Base-by-base conservation (phyloP, 2,888 invertebrate species). In the Bellardia pandia region DNA sequence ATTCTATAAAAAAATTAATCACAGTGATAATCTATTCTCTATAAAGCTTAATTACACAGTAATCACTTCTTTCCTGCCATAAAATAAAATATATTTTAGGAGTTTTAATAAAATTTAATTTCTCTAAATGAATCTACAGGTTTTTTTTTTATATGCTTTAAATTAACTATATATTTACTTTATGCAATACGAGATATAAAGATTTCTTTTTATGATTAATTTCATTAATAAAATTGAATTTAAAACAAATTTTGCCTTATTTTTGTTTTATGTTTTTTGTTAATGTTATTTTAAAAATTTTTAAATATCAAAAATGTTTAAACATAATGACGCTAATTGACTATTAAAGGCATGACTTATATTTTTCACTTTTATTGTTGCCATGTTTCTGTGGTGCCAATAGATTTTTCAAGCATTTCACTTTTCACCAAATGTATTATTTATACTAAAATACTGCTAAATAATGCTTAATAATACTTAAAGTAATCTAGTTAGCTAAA, bases 311-410 rank as follows among this genome's bases (percentile, higher is more conserved):
- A 64, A 58, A 48, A 37, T 42, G 16, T 23, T 62, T 75, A 45
- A 85, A 75, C 58, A 72, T 77, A 84, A 78, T 81, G 66, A 69
- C 78, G 80, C 77, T 85, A 87, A 87, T 87, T 87, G 81, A 78
- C 81, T 74, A 68, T 85, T 85, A 81, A 85, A 81, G 81, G 56
- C 87, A 85, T 69, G 60, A 81, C 85, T 77, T 74, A 69, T 4
- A 74, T 62, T 64, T 42, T 71, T 82, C 81, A 68, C 68, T 75
- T 69, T 75, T 30, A 40, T 30, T 23, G 11, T 42, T 48, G 45
- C 58, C 13, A 64, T 8, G 33, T 33, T 37, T 14, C 33, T 3
- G 11, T 60, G 60, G 14, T 56, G 33, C 30, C 30, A 30, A 30
- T 2, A n/a, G 62, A 62, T 69, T 23, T 33, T 76, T 58, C 66